These are phyloP conservation scores for Xenotilapia flavipinnis DNA, from an alignment of 2,113 vertebrate genomes.

Conservation along the genomic window DNA sequence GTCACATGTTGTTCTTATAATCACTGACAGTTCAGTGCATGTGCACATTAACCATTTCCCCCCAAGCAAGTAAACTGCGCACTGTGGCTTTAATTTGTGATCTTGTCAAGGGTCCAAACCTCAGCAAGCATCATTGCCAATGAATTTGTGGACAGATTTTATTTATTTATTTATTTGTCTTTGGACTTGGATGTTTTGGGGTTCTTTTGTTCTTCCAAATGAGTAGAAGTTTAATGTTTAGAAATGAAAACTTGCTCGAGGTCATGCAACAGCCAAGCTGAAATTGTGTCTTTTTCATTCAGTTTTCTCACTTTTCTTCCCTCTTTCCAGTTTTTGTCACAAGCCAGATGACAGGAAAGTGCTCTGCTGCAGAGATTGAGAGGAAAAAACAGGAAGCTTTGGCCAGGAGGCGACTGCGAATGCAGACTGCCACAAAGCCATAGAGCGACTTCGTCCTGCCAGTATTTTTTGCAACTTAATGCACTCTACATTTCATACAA, in stretches of 20 bases:
- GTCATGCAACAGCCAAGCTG: background rate
- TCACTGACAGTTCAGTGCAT: conserved; percentile 21
- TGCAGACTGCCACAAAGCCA: conserved; percentile 61
- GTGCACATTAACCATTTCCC: conserved; percentile 9
- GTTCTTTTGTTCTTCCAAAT: background rate
- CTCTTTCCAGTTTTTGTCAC: conserved; percentile 70
- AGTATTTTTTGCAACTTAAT: conserved; percentile 5
- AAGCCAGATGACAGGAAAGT: conserved; percentile 73
- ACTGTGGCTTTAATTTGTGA: conserved; percentile 29
- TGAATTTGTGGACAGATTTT: background rate
- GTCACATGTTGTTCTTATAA: conserved; percentile 38
- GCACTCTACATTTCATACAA: background rate
- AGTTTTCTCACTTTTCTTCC: background rate
- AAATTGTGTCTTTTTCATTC: background rate
- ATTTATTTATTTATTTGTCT: background rate
- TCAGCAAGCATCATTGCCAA: conserved; percentile 16
- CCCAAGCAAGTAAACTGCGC: conserved; percentile 3
- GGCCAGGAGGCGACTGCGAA: conserved; percentile 77
- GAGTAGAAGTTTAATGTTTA: background rate
- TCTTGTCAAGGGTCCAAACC: conserved; percentile 27
- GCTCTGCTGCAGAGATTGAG: conserved; percentile 87
- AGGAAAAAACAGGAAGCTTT: conserved; percentile 89
- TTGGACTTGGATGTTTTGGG: background rate
- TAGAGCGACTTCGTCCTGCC: background rate
- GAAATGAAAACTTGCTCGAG: conserved; percentile 1